Evolutionary conservation across 1,140 invertebrate species (phyloP), one percentile per base, ranked within the genome.

Genomic region (Lepidostoma basale): DNA sequence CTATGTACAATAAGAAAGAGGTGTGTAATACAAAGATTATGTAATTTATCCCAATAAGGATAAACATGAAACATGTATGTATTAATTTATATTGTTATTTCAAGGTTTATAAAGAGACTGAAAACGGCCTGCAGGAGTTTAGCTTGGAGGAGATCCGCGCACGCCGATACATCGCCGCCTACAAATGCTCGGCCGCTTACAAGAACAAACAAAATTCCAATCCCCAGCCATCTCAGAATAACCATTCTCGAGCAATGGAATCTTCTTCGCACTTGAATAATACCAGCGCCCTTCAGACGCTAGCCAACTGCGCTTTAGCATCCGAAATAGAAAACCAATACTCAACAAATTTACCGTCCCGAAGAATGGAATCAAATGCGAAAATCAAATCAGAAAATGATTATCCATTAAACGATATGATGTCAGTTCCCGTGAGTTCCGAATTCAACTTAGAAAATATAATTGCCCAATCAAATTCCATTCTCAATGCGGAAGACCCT

Each of bases 91-190:
- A 26, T 54, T 16, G 26, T 59, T 66, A 47, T 69, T 58, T 74
- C 49, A 28, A 83, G 79, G 88, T 89, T 66, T 90, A 90, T 77
- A 78, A 81, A 66, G 83, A 86, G 74, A 83, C 85, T 73, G 80
- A 59, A 9, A 40, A 16, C 23, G 44, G 60, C n/a, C 2, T 63
- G n/a, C 9, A 77, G 60, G 88, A 89, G 80, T 85, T 79, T 74
- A 89, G 88, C 77, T 83, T 89, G 79, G 88, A 90, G 78, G 87
- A 90, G 81, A 86, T 89, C 62, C 82, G 83, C 75, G 82, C 86
- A 59, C 77, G 80, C 18, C 58, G 62, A 62, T 79, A 70, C 44
- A 18, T 67, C 4, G 54, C 39, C 6, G 26, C 36, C 16, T 56
- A 66, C 16, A 66, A 66, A 44, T 42, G 30, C 5, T 40, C 30